Base-by-base conservation (phyloP, 1,140 invertebrate genomes). In the Brachionus calyciflorus region DNA sequence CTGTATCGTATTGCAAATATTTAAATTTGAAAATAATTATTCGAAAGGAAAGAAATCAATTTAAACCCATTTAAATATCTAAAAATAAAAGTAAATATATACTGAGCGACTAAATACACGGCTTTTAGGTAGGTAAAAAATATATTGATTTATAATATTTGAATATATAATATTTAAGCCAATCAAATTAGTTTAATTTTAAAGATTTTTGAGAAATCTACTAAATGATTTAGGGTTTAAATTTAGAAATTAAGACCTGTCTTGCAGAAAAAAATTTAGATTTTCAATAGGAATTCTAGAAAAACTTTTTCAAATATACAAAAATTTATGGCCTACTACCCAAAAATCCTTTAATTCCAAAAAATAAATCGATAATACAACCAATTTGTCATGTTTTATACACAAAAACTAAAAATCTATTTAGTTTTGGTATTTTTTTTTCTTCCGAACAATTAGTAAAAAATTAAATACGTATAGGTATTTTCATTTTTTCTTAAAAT, bases 281-380 rank as follows among this genome's bases (percentile, higher is more conserved):
- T 9, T 37, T 37, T 37, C 33, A 37, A 37, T 37, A 37, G 9
- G 33, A 37, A 37, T 9, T 37, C 33, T 37, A 37, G 9, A 37
- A 9, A 37, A 37, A 37, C 4, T 5, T 37, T 5, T 3, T 9
- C 3, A 9, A 37, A 37, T 37, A 9, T 37, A 37, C 33, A 37
- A 37, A 37, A 37, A 37, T 37, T 37, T 37, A 60, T 37, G 19
- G 17, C 55, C 37, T 37, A 28, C 37, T 17, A 17, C 30, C 30
- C 17, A 60, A 37, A 37, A 60, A 60, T 26, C 55, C 55, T 60
- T 60, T 60, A 60, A 60, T 60, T 60, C 33, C 55, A 60, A 60
- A 55, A 28, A 60, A 33, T 60, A 60, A 65, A 65, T 65, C 60
- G 60, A 65, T 44, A 30, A 44, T 24, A 44, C 44, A 44, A 37